Conservation (phyloP, 1,140 invertebrate species). For the Scaptomyza montana region DNA sequence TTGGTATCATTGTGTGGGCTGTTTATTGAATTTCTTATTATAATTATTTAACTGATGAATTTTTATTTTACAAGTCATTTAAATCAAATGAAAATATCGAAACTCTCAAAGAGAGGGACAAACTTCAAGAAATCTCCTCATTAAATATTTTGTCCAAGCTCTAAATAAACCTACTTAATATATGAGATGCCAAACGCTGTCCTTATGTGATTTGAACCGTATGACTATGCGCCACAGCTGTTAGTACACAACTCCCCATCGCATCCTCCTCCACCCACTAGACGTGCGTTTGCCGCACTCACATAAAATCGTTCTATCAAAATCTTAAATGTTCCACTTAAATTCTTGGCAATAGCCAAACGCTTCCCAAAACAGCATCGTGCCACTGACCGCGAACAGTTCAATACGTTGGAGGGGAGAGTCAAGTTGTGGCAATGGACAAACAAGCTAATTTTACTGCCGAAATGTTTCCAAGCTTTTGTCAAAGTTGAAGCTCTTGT, state of each 20-base stretch:
- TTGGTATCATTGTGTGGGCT: slow-evolving; percentile 12
- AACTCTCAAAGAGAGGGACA: too few species aligned
- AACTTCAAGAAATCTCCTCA: too few species aligned
- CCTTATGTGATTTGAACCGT: slow-evolving; percentile 4
- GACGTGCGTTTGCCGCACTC: slow-evolving; percentile 17
- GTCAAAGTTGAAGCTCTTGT: slow-evolving; percentile 1
- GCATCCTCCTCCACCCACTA: not conserved
- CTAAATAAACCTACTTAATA: not conserved
- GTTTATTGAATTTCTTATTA: slow-evolving; percentile 28
- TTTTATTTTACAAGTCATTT: too few species aligned
- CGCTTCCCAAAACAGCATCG: slow-evolving; percentile 54
- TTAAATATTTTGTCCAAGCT: too few species aligned
- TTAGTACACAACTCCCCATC: not conserved
- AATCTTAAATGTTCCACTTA: slow-evolving; percentile 73
- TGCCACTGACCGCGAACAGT: slow-evolving; percentile 12
- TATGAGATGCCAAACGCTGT: slow-evolving; percentile 4
- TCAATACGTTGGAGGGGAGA: slow-evolving; percentile 12
- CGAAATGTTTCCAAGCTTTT: slow-evolving; percentile 52
- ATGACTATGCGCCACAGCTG: slow-evolving; percentile 11
- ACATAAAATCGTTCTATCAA: slow-evolving; percentile 71
- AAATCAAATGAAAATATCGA: too few species aligned
- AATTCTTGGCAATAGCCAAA: slow-evolving; percentile 56
- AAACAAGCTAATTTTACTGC: slow-evolving; percentile 76
- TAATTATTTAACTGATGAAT: not conserved
- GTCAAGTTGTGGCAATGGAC: slow-evolving; percentile 41